Evolutionary conservation across 2,888 invertebrate species (phyloP).

Genomic region (Lycia hirtaria): DNA sequence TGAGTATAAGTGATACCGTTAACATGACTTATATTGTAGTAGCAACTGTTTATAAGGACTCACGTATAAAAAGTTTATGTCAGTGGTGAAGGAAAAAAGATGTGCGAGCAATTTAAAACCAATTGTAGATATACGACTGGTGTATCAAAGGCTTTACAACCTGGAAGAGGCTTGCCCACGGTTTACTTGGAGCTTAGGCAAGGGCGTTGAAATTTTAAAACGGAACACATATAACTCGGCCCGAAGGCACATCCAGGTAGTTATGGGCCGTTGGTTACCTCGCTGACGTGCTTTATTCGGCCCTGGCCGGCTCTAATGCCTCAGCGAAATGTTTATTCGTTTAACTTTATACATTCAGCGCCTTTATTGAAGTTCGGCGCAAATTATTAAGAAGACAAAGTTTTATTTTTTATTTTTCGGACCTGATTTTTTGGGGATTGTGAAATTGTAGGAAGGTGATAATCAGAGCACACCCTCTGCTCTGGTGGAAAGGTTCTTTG

Average conservation of each 20-base stretch:
- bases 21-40: too few relatives aligned
- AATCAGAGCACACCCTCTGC: too few relatives aligned
- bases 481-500: too few relatives aligned
- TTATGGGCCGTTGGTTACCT: conserved; percentile 25
- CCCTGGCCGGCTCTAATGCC: conserved; percentile 30
- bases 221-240: conserved; percentile 39
- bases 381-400: conserved; percentile 29
- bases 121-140: not conserved
- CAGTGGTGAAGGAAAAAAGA: too few relatives aligned
- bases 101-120: not conserved
- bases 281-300: conserved; percentile 18
- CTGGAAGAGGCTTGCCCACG: conserved; percentile 25
- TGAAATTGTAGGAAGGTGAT: not conserved
- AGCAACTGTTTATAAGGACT: too few relatives aligned
- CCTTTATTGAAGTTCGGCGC: conserved; percentile 31
- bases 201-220: conserved; percentile 46
- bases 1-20: too few relatives aligned
- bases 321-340: conserved; percentile 37
- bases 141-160: not conserved
- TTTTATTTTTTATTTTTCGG: conserved; percentile 11
- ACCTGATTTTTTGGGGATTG: conserved; percentile 1
- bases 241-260: conserved; percentile 31
- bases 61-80: too few relatives aligned
- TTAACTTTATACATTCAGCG: conserved; percentile 36
- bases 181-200: conserved; percentile 34